A percentile compares a stretch with the other conserved stretches of the same genome.
phyloP scores from a whole-genome alignment of 1,140 invertebrate genomes.

The Lanistes nyassanus region DNA sequence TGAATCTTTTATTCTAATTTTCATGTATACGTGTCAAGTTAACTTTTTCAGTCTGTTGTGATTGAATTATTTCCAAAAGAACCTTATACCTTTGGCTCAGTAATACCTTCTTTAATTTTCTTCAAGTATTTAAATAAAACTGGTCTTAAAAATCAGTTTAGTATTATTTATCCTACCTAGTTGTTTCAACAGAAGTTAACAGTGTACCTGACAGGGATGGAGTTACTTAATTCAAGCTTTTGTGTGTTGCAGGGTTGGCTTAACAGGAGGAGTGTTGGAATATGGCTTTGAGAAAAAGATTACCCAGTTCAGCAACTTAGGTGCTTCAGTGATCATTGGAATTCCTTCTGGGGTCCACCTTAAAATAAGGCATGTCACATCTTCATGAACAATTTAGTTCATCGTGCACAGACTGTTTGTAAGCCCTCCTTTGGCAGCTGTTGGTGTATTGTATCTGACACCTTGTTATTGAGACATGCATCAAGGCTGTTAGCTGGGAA shows the following conservation, averaged over 20 bases:
- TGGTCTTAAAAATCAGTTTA: too few species aligned
- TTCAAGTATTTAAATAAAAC: too few species aligned
- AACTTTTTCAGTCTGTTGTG: too few species aligned
- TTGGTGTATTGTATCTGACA: neutral
- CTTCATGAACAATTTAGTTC: neutral
- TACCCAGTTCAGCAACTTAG: slow-evolving; percentile 87
- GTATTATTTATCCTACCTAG: too few species aligned
- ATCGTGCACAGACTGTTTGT: neutral
- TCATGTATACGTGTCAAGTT: too few species aligned
- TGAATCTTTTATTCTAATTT: too few species aligned
- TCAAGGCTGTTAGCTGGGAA: neutral
- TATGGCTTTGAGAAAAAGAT: slow-evolving; percentile 94
- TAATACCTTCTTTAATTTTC: too few species aligned
- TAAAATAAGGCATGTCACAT: slow-evolving; percentile 80
- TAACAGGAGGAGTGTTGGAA: slow-evolving; percentile 86
- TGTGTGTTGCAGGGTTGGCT: slow-evolving; percentile 76
- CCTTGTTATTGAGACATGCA: neutral
- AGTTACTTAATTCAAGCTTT: too few species aligned
- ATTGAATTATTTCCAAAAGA: too few species aligned
- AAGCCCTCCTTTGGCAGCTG: neutral
- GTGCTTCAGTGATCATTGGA: slow-evolving; percentile 85
- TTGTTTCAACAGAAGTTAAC: too few species aligned
- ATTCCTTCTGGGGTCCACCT: slow-evolving; percentile 87
- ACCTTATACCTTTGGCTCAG: too few species aligned
- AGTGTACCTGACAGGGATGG: too few species aligned